Conservation (phyloP, 2,113 vertebrate species). For the Onychorhynchus coronatus region DNA sequence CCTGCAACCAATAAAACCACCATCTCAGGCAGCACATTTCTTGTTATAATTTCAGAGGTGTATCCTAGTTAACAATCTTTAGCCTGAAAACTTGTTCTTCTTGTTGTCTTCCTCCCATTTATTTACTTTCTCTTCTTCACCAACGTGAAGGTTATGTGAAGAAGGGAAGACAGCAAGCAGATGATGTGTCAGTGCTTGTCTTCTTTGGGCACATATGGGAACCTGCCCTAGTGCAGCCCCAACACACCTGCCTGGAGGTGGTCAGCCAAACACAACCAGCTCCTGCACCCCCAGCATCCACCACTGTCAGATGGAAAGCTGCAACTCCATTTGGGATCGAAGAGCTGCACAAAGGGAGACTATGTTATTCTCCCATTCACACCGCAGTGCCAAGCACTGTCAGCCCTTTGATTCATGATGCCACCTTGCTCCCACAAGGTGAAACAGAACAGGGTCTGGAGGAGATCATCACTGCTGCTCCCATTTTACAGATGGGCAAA, state of each 20-base stretch:
- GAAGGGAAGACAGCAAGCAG: neutral
- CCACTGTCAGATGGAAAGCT: neutral
- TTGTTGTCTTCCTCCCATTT: neutral
- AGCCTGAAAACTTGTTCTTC: neutral
- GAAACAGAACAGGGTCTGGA: neutral
- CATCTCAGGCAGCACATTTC: neutral
- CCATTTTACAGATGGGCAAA: neutral
- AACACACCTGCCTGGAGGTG: neutral
- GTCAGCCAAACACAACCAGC: neutral
- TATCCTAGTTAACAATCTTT: neutral
- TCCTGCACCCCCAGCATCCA: neutral
- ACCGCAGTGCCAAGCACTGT: accelerated
- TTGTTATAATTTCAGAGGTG: neutral
- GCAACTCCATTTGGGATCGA: neutral
- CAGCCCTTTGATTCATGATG: neutral
- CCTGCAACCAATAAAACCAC: neutral
- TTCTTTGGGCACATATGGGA: neutral
- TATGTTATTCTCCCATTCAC: neutral
- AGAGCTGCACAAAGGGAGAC: neutral
- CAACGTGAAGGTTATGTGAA: neutral
- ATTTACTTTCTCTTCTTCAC: neutral
- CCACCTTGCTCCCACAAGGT: neutral
- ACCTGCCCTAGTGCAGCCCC: neutral
- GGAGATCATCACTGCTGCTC: neutral
- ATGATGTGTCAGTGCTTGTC: neutral